Conservation (phyloP, 2,888 invertebrate species). For the Dastarcus helophoroides region DNA sequence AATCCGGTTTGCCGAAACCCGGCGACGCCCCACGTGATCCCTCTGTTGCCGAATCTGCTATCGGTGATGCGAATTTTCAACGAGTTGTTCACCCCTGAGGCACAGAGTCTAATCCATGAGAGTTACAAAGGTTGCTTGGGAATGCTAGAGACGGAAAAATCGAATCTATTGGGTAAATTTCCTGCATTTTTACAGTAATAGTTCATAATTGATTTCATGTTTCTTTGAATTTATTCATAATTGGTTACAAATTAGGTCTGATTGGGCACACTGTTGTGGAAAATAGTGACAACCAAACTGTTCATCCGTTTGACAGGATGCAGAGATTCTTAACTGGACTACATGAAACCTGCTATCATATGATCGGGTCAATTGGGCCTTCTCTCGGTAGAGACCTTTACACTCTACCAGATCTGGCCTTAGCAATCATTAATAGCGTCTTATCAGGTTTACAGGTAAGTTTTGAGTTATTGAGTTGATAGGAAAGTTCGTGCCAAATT, state of each 20-base stretch:
- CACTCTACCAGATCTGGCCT: conserved; percentile 61
- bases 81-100: conserved; percentile 62
- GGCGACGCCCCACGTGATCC: conserved; percentile 70
- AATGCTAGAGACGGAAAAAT: conserved; percentile 65
- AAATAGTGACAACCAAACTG: conserved; percentile 32
- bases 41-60: conserved; percentile 68
- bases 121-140: conserved; percentile 59
- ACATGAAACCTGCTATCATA: conserved; percentile 72
- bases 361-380: conserved; percentile 66
- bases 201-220: too few species aligned
- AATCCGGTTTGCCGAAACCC: conserved; percentile 80
- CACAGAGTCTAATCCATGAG: conserved; percentile 50
- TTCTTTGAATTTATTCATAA: too few species aligned
- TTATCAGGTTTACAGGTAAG: conserved; percentile 53
- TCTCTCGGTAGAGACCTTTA: conserved; percentile 82
- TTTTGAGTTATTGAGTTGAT: conserved; percentile 6
- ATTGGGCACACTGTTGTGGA: conserved; percentile 30
- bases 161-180: conserved; percentile 64
- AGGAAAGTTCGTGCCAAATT: neutral
- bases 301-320: conserved; percentile 64
- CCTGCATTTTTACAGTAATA: too few species aligned
- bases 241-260: too few species aligned
- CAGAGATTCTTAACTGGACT: conserved; percentile 68
- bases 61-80: conserved; percentile 70
- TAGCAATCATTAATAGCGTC: conserved; percentile 60